Evolutionary conservation across 2,888 invertebrate species (phyloP).

Genomic region (Drosophila colorata): DNA sequence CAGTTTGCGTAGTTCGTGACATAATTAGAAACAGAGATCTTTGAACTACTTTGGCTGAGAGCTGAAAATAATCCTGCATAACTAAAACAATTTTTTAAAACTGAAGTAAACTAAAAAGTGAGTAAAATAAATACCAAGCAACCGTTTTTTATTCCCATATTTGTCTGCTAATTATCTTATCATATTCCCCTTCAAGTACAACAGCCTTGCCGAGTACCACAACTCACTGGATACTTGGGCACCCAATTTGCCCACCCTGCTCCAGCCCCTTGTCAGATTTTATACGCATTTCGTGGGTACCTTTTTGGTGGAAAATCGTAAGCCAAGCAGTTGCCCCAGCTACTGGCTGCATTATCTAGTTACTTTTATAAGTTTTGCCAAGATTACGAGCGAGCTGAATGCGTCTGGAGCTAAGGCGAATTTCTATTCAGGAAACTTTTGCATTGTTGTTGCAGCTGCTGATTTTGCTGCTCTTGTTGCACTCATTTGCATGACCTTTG

Average conservation of each 20-base stretch:
- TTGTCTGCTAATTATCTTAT: conserved; percentile 22
- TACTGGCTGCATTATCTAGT: conserved; percentile 68
- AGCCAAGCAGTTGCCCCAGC: conserved; percentile 31
- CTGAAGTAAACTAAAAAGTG: neutral
- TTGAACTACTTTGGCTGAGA: neutral
- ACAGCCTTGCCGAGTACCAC: conserved; percentile 3
- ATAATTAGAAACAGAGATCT: neutral
- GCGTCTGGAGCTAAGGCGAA: conserved; percentile 27
- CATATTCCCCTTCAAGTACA: conserved; percentile 7
- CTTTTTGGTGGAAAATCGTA: conserved; percentile 15
- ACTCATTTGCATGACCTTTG: conserved; percentile 77
- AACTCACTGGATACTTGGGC: conserved; percentile 3
- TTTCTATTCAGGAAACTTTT: conserved; percentile 68
- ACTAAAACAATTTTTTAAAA: no score
- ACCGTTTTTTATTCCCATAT: conserved; percentile 6
- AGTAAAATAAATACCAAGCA: neutral
- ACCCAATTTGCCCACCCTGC: neutral
- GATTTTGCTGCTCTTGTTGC: conserved; percentile 49
- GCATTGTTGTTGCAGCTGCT: conserved; percentile 56
- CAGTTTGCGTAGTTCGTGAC: neutral
- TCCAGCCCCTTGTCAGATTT: conserved; percentile 28
- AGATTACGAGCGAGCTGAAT: conserved; percentile 63
- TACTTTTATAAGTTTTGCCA: conserved; percentile 72
- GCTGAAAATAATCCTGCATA: neutral
- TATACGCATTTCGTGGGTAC: conserved; percentile 36